Base-by-base conservation (phyloP, 2,888 invertebrate species). In the Megalurothrips usitatus region DNA sequence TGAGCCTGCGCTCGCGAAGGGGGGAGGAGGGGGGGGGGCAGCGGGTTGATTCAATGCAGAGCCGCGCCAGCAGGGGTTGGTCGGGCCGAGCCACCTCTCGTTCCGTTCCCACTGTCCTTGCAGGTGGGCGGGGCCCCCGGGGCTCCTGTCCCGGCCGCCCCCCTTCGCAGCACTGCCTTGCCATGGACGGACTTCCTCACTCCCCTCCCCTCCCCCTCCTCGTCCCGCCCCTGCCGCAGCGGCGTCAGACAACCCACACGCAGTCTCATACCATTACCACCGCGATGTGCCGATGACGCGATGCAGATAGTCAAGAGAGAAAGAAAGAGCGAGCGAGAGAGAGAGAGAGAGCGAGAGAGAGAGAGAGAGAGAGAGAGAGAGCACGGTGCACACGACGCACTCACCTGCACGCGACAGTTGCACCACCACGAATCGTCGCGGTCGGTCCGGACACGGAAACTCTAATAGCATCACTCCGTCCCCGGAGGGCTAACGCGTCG, bases 51-150 rank as follows among this genome's bases (percentile, higher is more conserved):
- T 58, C 58, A 58, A 11, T 58, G 58, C 58, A 58, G n/a, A 6
- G 34, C 34, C 34, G 34, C 34, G 34, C 3, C 34, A 43, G 34
- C 34, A 43, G 34, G 34, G 34, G 3, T 43, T 2, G 34, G 34
- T 6, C 6, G 34, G 34, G 34, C 34, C 6, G 34, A 6, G 34
- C n/a, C 34, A 43, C 3, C 3, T 2, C 34, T 2, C 34, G 34
- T 43, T 43, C 58, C 2, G 58, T 17, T n/a, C 17, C 19, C 17
- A 17, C 58, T 58, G 58, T 58, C 58, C 58, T 58, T 58, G 58
- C 58, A 58, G 58, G 58, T 58, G 58, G 58, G 58, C 58, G 58
- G 58, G 58, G 58, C 58, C n/a, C 58, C 17, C n/a, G n/a, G n/a
- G n/a, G n/a, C n/a, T n/a, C 34, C 34, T 43, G 34, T 6, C 3